Evolutionary conservation across 2,113 vertebrate genomes (phyloP).

Genomic region (Ceratotherium simum): DNA sequence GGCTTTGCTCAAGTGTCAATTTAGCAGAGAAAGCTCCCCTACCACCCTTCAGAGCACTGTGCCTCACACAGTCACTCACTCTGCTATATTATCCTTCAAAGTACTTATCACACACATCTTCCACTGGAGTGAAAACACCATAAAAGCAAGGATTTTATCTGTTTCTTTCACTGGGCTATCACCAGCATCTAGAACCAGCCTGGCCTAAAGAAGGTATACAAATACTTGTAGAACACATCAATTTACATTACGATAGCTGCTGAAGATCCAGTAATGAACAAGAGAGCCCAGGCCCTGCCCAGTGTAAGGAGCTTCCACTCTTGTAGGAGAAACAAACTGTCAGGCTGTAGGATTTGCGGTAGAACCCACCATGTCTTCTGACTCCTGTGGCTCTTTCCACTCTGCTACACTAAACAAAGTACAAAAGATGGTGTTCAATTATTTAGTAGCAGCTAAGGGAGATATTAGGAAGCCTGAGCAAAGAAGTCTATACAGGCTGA

Average conservation of each 20-base stretch:
- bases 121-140: not conserved
- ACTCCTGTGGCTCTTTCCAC: not conserved
- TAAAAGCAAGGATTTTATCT: not conserved
- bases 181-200: not conserved
- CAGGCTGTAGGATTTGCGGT: rapidly evolving
- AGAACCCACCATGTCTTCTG: not conserved
- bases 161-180: not conserved
- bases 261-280: not conserved
- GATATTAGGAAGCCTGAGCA: not conserved
- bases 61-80: not conserved
- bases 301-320: too few species aligned
- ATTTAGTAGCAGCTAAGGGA: not conserved
- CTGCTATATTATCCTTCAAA: not conserved
- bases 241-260: not conserved
- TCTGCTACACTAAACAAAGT: not conserved
- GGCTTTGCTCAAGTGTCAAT: not conserved
- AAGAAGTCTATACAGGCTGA: not conserved
- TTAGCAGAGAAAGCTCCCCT: not conserved
- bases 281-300: not conserved
- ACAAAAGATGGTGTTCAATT: not conserved
- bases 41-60: not conserved
- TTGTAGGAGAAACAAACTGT: not conserved
- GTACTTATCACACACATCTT: not conserved
- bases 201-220: not conserved
- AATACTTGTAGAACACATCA: not conserved